Conservation (phyloP, 2,888 invertebrate genomes). For the Eupithecia pulchellata region DNA sequence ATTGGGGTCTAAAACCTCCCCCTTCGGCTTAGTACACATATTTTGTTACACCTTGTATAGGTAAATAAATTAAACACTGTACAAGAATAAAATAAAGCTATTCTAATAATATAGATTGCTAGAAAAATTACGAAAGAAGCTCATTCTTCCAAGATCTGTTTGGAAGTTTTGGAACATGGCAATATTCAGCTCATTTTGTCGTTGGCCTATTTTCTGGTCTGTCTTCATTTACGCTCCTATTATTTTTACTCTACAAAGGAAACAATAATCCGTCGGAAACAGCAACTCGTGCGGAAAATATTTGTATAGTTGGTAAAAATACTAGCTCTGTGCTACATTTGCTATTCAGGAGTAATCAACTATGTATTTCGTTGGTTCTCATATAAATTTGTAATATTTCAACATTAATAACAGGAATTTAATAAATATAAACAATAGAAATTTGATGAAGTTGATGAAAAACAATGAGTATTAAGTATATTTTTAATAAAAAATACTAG, state of each 20-base stretch:
- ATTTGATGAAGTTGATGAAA: no score
- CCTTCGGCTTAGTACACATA: no score
- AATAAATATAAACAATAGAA: no score
- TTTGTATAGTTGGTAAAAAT: slow-evolving; percentile 31
- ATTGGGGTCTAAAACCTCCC: no score
- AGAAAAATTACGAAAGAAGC: not conserved
- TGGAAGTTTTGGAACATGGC: not conserved
- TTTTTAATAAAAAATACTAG: no score
- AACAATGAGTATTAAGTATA: no score
- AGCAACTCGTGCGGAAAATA: slow-evolving; percentile 22
- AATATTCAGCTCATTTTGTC: not conserved
- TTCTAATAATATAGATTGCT: no score
- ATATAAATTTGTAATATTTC: not conserved
- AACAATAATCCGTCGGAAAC: slow-evolving; percentile 27
- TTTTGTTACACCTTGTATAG: no score
- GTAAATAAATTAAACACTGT: no score
- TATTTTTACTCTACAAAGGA: slow-evolving; percentile 19
- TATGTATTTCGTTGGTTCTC: slow-evolving; percentile 16
- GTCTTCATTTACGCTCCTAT: slow-evolving; percentile 4
- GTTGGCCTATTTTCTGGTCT: not conserved
- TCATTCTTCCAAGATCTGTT: not conserved
- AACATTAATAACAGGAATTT: not conserved
- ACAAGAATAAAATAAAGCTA: no score
- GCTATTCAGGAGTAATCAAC: slow-evolving; percentile 28
- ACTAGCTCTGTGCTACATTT: slow-evolving; percentile 9